Evolutionary conservation across 2,888 invertebrate species (phyloP), one percentile per base, ranked within the genome.

Genomic region (Melanostoma mellinum): DNA sequence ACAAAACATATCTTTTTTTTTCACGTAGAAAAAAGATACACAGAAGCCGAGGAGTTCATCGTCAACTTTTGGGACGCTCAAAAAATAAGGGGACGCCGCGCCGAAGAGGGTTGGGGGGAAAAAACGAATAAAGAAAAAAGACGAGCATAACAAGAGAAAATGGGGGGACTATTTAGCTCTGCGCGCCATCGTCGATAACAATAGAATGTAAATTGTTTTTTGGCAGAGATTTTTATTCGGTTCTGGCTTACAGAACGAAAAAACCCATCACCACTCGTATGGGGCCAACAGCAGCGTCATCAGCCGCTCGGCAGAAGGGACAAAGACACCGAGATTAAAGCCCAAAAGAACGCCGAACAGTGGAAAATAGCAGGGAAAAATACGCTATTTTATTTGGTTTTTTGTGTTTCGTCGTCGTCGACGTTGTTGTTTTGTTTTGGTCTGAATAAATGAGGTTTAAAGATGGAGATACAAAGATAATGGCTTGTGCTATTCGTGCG

Each of bases 191-290:
- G 9, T 44, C 63, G 50, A 81, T 68, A 77, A 82, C 81, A 82
- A 82, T 82, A 82, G 77, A 73, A 82, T 77, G 77, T 77, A 77
- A 82, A 82, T 82, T 82, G 77, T 82, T 77, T 82, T 77, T 82
- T 82, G 81, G 77, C 76, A 73, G 32, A 40, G 61, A 55, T 58
- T 61, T 71, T 60, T 79, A 42, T 56, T 55, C 32, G 55, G 40
- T 58, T 58, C 30, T 71, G 53, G 52, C 52, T 50, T 55, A 46
- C 46, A 30, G 36, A 67, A 44, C 56, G 53, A 38, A 69, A 71
- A 46, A 58, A 42, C 35, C 53, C 63, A 71, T 56, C 61, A 65
- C 30, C 48, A 36, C 52, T 6, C 40, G 48, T 20, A 50, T 46
- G 38, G 32, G 58, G 68, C 68, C 42, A 67, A 20, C 53, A 65